Evolutionary conservation across 2,888 invertebrate species (phyloP).

Genomic region (Crematogaster levior): DNA sequence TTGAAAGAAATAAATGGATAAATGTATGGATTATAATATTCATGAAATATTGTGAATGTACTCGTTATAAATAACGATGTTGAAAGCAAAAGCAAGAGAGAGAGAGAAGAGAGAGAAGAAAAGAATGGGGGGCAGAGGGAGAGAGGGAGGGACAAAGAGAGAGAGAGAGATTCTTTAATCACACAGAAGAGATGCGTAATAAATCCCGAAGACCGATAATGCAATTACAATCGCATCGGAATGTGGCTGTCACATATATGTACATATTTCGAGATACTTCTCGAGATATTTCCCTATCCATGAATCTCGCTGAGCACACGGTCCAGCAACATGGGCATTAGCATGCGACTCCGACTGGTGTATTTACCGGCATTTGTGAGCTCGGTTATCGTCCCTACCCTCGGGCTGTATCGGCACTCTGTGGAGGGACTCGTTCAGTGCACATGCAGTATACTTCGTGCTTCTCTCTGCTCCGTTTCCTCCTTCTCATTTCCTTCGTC

Average conservation of each 20-base stretch:
- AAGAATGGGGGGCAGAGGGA: too few species aligned
- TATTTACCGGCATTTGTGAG: conserved; percentile 28
- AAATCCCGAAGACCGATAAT: conserved; percentile 9
- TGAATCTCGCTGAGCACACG: conserved; percentile 64
- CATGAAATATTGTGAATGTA: neutral
- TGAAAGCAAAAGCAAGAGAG: neutral
- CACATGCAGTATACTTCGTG: conserved; percentile 10
- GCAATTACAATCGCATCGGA: conserved; percentile 18
- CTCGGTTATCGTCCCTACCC: conserved; percentile 48
- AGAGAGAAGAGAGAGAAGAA: neutral
- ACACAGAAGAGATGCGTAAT: neutral
- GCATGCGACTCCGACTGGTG: conserved; percentile 29
- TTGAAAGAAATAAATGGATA: conserved; percentile 7
- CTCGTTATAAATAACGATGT: neutral
- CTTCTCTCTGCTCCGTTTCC: conserved; percentile 26
- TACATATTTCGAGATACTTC: conserved; percentile 45
- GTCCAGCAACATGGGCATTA: conserved; percentile 44
- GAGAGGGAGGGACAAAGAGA: neutral
- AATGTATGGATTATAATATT: neutral
- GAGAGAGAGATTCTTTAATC: neutral
- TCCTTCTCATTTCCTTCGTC: conserved; percentile 1
- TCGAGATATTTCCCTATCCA: conserved; percentile 66
- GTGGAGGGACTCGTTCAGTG: conserved; percentile 18
- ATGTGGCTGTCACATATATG: conserved; percentile 7
- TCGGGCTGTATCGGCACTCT: conserved; percentile 38